A percentile compares a stretch with the other conserved stretches of the same genome.
Evolutionary conservation across 2,888 invertebrate species (phyloP).

Genomic region (Acronicta aceris): DNA sequence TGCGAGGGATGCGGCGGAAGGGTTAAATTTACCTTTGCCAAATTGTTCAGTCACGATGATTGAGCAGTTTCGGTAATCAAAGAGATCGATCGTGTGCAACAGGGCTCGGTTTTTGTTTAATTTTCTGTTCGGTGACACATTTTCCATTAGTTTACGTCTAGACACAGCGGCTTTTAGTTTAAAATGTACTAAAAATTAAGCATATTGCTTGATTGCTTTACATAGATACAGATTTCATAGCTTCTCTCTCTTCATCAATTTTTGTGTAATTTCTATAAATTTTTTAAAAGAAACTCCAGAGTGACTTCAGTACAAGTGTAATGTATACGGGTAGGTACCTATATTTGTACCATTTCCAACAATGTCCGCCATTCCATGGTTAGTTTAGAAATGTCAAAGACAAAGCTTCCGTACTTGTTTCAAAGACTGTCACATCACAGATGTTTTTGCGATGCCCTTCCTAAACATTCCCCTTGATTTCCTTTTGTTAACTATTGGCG

Average conservation of each 20-base stretch:
- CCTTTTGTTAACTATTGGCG: constrained; percentile 12
- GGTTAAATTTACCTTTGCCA: constrained; percentile 77
- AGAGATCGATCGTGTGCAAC: constrained; percentile 68
- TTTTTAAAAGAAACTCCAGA: no score
- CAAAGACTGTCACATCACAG: constrained; percentile 29
- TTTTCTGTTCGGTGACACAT: constrained; percentile 55
- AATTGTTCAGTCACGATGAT: constrained; percentile 72
- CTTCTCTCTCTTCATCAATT: no score
- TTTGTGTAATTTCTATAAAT: no score
- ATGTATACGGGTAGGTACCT: background rate
- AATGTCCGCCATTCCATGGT: constrained; percentile 5
- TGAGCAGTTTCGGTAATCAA: constrained; percentile 68
- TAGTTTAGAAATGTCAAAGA: constrained; percentile 25
- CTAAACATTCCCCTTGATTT: constrained; percentile 24
- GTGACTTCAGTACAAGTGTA: no score
- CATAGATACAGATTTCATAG: no score
- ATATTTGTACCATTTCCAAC: constrained; percentile 7
- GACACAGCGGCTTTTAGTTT: constrained; percentile 9
- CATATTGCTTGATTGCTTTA: no score
- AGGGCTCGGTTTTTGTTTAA: constrained; percentile 42
- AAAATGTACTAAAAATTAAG: constrained; percentile 10
- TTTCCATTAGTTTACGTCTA: constrained; percentile 43
- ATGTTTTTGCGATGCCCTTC: constrained; percentile 30
- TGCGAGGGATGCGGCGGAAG: constrained; percentile 69
- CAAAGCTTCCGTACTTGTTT: constrained; percentile 29